Evolutionary conservation across 2,113 vertebrate species (phyloP).

Genomic region (Chamaetylas fuelleborni): DNA sequence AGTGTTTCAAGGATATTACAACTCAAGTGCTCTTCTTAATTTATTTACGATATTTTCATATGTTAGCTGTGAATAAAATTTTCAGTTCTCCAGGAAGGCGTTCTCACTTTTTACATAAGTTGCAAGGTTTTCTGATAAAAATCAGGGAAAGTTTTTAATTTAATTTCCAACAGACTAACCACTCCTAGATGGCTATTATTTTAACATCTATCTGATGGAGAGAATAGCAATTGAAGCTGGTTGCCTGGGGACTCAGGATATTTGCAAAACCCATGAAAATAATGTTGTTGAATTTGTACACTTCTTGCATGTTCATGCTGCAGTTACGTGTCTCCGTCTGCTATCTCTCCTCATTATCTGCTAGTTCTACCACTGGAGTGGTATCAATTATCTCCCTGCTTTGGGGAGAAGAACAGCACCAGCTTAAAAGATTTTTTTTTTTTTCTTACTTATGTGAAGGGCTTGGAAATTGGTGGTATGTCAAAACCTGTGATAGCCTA

Average conservation of each 20-base stretch:
- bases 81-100: neutral
- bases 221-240: neutral
- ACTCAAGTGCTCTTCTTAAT: neutral
- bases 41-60: neutral
- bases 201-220: neutral
- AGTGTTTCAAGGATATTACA: neutral
- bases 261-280: constrained; percentile 1
- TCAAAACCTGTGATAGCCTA: neutral
- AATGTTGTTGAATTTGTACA: neutral
- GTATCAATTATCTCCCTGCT: neutral
- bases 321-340: neutral
- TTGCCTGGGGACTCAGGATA: neutral
- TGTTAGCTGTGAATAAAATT: neutral
- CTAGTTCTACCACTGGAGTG: neutral
- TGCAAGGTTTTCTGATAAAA: neutral
- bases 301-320: neutral
- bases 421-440: neutral
- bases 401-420: neutral
- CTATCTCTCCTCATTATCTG: constrained; percentile 16
- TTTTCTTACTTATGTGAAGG: neutral
- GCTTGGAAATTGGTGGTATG: neutral
- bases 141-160: neutral
- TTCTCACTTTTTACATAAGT: neutral
- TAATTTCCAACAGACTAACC: neutral
- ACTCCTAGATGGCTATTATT: neutral